Evolutionary conservation across 1,140 invertebrate species (phyloP).

Genomic region (Drosophila orosa): DNA sequence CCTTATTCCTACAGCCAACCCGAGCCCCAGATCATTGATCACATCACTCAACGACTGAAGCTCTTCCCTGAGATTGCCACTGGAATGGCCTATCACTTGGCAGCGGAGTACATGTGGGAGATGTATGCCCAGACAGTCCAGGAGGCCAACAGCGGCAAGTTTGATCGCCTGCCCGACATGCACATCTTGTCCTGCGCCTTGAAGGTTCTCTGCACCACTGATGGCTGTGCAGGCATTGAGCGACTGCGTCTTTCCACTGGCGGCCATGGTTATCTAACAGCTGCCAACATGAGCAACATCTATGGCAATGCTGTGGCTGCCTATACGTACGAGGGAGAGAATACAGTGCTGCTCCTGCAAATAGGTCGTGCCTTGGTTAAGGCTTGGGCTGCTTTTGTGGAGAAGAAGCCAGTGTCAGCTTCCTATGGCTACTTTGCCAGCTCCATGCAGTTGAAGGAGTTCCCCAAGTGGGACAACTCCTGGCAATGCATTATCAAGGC

Average conservation of each 20-base stretch:
- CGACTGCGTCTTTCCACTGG: slow-evolving; percentile 93
- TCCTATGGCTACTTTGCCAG: slow-evolving; percentile 88
- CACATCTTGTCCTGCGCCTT: slow-evolving; percentile 96
- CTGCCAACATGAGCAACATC: slow-evolving; percentile 92
- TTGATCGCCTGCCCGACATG: slow-evolving; percentile 92
- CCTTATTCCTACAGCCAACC: slow-evolving; percentile 84
- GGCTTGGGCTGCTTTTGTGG: slow-evolving; percentile 87
- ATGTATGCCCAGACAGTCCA: slow-evolving; percentile 92
- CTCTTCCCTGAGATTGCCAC: slow-evolving; percentile 92
- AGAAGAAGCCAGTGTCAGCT: slow-evolving; percentile 86
- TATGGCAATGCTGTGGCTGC: slow-evolving; percentile 94
- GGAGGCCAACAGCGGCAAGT: slow-evolving; percentile 91
- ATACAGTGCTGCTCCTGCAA: slow-evolving; percentile 96
- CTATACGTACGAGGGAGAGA: slow-evolving; percentile 98
- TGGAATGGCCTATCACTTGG: slow-evolving; percentile 90
- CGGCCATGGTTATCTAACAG: slow-evolving; percentile 95
- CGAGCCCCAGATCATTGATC: slow-evolving; percentile 96
- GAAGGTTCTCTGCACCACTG: slow-evolving; percentile 93
- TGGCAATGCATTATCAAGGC: slow-evolving; percentile 87
- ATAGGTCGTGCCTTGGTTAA: slow-evolving; percentile 93
- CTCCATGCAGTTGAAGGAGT: slow-evolving; percentile 79
- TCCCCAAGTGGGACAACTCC: slow-evolving; percentile 87
- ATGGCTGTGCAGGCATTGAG: slow-evolving; percentile 90
- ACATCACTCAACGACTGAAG: slow-evolving; percentile 96
- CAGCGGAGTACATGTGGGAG: slow-evolving; percentile 90